A percentile compares a stretch with the other conserved stretches of the same genome.
These are phyloP conservation scores for Andrena minutula DNA, from an alignment of 2,888 invertebrate species.

Conservation along the genomic window DNA sequence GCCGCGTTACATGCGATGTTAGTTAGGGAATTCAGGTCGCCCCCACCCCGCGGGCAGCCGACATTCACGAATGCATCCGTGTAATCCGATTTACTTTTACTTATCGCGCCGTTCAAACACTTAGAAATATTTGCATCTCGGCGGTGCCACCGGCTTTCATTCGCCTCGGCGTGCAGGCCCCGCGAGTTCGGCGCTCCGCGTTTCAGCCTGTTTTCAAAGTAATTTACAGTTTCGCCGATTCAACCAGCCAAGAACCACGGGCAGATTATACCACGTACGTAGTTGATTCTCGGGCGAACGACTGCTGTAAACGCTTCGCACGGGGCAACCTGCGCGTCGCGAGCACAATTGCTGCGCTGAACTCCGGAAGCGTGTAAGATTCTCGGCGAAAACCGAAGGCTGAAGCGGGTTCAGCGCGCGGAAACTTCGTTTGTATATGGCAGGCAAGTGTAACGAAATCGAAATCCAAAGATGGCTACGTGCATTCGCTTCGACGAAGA, in stretches of 20 bases:
- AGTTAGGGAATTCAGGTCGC: conserved; percentile 53
- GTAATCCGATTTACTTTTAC: conserved; percentile 64
- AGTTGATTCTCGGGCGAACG: conserved; percentile 33
- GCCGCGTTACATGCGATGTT: conserved; percentile 48
- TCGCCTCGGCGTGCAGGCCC: neutral
- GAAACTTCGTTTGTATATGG: neutral
- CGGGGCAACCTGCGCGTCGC: neutral
- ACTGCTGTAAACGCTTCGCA: conserved; percentile 17
- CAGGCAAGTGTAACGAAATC: neutral
- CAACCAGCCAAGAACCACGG: conserved; percentile 30
- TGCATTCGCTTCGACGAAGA: neutral
- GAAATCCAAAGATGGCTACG: neutral
- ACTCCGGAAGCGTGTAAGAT: conserved; percentile 16
- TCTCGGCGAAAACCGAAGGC: neutral
- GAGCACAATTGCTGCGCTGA: conserved; percentile 15
- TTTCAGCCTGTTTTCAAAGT: conserved; percentile 18
- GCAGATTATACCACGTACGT: conserved; percentile 23
- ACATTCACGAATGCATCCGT: conserved; percentile 49
- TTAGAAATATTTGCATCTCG: conserved; percentile 59
- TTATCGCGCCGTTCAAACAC: conserved; percentile 52
- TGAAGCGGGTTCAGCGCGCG: neutral
- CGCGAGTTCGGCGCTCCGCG: conserved; percentile 28
- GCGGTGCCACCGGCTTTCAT: neutral
- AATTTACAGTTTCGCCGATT: conserved; percentile 29
- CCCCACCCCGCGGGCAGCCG: neutral